Base-by-base conservation (phyloP, 2,888 invertebrate species). In the Hypolimnas misippus region DNA sequence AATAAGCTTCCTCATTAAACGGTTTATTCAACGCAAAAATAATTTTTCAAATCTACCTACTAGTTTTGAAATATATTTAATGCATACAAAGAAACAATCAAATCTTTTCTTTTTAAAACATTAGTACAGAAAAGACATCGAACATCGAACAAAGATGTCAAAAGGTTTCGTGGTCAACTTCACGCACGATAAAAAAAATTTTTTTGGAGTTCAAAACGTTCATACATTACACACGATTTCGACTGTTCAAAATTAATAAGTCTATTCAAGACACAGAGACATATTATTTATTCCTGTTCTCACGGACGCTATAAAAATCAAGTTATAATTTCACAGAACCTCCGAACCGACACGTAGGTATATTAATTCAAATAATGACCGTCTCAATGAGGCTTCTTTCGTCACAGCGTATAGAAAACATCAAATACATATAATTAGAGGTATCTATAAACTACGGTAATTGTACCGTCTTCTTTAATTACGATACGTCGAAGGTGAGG, bases 331-430 rank as follows among this genome's bases (percentile, higher is more conserved):
- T 89, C 69, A 66, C 70, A 76, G 79, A 84, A 89, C 89, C 89
- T 89, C 82, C 83, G 91, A 91, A 84, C 91, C 86, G 76, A 85
- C 91, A 91, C 91, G 91, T 91, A 89, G 87, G 81, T 87, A 88
- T 90, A 92, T 92, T 92, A 91, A 92, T 92, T 89, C 91, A 78
- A 86, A 78, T 91, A 91, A 92, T 91, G 90, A 89, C 89, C 66
- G 58, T 75, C 73, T 76, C 85, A 84, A 84, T 81, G 84, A 82
- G 82, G 81, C 77, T 81, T 87, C 85, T 90, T 90, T 91, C 90
- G 90, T 90, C 90, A 90, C 89, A 88, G 75, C 82, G 87, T 84
- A 87, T 89, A 87, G 89, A 89, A 87, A 89, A 89, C 87, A 88
- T 87, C 87, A 87, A 89, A 90, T 87, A 86, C 82, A 86, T 89